Evolutionary conservation across 1,140 invertebrate species (phyloP).

Genomic region (Drosophila neocordata): DNA sequence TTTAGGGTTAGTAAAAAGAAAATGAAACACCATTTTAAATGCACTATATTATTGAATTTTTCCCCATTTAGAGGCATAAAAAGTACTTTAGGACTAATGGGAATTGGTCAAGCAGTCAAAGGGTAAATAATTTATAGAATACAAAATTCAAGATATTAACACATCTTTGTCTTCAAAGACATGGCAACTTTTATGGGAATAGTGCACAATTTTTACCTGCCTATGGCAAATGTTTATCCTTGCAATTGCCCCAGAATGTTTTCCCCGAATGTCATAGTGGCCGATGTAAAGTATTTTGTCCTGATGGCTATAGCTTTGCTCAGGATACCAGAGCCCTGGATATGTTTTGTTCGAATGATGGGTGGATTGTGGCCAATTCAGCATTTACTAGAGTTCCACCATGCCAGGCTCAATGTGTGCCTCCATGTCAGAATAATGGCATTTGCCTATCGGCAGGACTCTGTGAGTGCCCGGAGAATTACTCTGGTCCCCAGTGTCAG

Average conservation of each 20-base stretch:
- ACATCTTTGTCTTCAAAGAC: too few species aligned
- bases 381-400: slow-evolving; percentile 84
- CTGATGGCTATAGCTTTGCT: slow-evolving; percentile 85
- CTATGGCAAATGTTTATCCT: slow-evolving; percentile 50
- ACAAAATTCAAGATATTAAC: too few species aligned
- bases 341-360: slow-evolving; percentile 84
- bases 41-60: background rate
- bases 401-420: slow-evolving; percentile 88
- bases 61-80: slow-evolving; percentile 33
- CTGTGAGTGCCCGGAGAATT: slow-evolving; percentile 89
- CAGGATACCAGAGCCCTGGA: slow-evolving; percentile 84
- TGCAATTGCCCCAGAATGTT: slow-evolving; percentile 61
- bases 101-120: slow-evolving; percentile 32
- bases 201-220: slow-evolving; percentile 31
- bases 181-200: slow-evolving; percentile 58
- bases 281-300: slow-evolving; percentile 85
- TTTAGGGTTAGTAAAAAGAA: background rate
- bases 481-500: slow-evolving; percentile 89
- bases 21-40: background rate
- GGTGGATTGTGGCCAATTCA: slow-evolving; percentile 85
- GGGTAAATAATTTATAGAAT: too few species aligned
- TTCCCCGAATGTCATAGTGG: slow-evolving; percentile 50
- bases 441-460: slow-evolving; percentile 88
- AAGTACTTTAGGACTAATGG: slow-evolving; percentile 46
- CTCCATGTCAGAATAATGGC: slow-evolving; percentile 90